Evolutionary conservation across 2,113 vertebrate genomes (phyloP), one percentile per base, ranked within the genome.

Genomic region (Oncorhynchus mykiss): DNA sequence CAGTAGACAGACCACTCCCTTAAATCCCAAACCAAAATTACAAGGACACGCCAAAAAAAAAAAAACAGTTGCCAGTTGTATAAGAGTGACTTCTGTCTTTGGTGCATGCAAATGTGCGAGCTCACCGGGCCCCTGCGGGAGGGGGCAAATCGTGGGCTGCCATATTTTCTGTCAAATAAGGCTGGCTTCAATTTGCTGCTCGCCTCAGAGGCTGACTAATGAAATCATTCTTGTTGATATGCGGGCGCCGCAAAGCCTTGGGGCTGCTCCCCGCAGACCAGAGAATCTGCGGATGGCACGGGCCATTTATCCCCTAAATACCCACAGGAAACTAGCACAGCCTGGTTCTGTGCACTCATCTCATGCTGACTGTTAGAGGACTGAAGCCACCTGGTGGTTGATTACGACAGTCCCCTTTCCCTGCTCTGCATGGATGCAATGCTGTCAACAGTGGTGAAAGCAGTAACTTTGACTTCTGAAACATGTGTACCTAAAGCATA

Each of bases 341-440:
- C 59, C 25, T 29, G 31, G 62, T 2, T 22, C 51, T 25, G 6
- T 14, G 48, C 34, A 51, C 22, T 27, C n/a, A 20, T 31, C 24
- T 27, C 49, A 8, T 3, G 22, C 34, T 13, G 16, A 69, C 39
- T 64, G 65, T 29, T 49, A 57, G 18, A 29, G 13, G 54, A 31
- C 29, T 75, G 64, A 64, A 16, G 57, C 77, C 85, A 74, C 54
- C 83, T 81, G 34, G 74, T 81, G 85, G 78, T 20, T 11, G 11
- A 45, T 45, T 12, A 9, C 39, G 9, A 45, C 39, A 45, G 39
- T 45, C 9, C 9, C 39, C 2, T 45, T 45, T 45, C 39, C 39
- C 39, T 45, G 9, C 39, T 45, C 39, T 45, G 39, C 39, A 45
- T 45, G 9, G 39, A 45, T 11, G 39, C 9, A 45, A 45, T 45